Conservation (phyloP, 1,140 invertebrate genomes). For the Drosophila arizonae region DNA sequence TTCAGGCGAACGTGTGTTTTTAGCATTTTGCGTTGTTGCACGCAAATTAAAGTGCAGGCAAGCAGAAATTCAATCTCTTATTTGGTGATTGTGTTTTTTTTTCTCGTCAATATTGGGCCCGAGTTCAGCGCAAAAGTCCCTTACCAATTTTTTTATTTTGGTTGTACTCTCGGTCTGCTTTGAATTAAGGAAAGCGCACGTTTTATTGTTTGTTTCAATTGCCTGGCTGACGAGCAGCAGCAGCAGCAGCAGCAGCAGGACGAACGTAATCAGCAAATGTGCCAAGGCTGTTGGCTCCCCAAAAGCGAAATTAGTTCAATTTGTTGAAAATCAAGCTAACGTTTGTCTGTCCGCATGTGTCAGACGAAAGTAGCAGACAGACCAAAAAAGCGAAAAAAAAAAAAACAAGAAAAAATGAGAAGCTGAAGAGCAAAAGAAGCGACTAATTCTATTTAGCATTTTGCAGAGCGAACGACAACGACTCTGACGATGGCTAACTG, state of each 20-base stretch:
- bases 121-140: constrained; percentile 54
- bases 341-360: constrained; percentile 36
- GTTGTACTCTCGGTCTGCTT: constrained; percentile 53
- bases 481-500: constrained; percentile 36
- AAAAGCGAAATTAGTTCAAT: constrained; percentile 77
- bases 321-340: constrained; percentile 77
- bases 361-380: constrained; percentile 37
- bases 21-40: constrained; percentile 70
- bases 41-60: constrained; percentile 78
- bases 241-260: background rate
- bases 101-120: constrained; percentile 6
- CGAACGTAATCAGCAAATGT: constrained; percentile 76
- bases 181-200: constrained; percentile 78
- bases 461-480: constrained; percentile 43
- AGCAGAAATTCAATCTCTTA: constrained; percentile 81
- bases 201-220: constrained; percentile 81
- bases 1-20: constrained; percentile 62
- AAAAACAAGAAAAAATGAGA: constrained; percentile 2
- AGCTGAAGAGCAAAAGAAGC: constrained; percentile 45
- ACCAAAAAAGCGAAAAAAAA: constrained; percentile 5
- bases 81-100: constrained; percentile 57
- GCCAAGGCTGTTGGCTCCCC: constrained; percentile 47
- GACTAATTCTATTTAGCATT: constrained; percentile 78
- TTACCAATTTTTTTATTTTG: constrained; percentile 27
- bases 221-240: constrained; percentile 60